A percentile compares a stretch with the other conserved stretches of the same genome.
These are phyloP conservation scores for Lucinisca nassula DNA, from an alignment of 2,888 invertebrate genomes.

Conservation along the genomic window DNA sequence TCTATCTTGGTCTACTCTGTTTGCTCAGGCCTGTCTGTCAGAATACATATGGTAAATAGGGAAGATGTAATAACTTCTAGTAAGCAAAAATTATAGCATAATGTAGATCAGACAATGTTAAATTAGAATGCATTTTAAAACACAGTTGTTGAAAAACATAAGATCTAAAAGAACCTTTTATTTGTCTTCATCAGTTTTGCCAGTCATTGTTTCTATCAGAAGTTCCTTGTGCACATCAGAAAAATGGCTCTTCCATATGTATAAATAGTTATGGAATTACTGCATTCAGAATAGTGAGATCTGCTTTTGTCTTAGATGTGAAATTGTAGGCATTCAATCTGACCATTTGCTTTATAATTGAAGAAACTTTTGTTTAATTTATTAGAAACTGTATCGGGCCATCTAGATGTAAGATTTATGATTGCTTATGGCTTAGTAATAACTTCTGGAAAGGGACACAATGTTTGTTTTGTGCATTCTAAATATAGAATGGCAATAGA, in stretches of 20 bases:
- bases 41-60: no score
- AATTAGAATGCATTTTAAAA: no score
- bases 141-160: no score
- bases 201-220: constrained; percentile 61
- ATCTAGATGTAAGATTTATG: constrained; percentile 1
- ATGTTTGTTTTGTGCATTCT: background rate
- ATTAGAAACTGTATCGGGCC: background rate
- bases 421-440: background rate
- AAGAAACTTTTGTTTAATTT: constrained; percentile 6
- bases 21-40: no score
- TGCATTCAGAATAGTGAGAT: constrained; percentile 58
- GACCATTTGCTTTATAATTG: background rate
- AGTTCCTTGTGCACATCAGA: constrained; percentile 64
- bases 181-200: background rate
- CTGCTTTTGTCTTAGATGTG: constrained; percentile 58
- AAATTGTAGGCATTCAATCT: constrained; percentile 6
- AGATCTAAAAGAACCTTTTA: background rate
- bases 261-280: constrained; percentile 57
- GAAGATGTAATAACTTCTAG: no score
- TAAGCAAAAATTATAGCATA: no score
- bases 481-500: background rate
- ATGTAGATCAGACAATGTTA: no score
- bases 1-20: no score
- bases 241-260: constrained; percentile 70
- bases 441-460: background rate